Conservation (phyloP, 2,113 vertebrate species). For the Centropus bengalensis region DNA sequence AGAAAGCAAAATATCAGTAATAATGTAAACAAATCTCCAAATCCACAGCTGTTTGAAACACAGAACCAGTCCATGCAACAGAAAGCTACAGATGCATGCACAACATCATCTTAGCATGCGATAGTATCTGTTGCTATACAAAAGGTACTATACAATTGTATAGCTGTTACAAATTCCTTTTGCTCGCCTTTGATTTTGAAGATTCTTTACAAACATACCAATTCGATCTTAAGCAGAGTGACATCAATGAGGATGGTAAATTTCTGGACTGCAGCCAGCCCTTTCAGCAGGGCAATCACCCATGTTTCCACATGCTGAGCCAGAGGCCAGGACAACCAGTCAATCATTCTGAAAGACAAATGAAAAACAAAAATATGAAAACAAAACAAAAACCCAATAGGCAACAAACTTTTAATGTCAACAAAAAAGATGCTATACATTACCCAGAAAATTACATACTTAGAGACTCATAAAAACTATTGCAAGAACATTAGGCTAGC, state of each 20-base stretch:
- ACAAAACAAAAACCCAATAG: fast-evolving
- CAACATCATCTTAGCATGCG: not conserved
- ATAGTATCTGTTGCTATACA: not conserved
- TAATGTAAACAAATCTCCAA: not conserved
- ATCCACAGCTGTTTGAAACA: not conserved
- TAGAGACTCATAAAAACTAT: not conserved
- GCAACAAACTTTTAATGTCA: not conserved
- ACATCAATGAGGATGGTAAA: constrained; percentile 99
- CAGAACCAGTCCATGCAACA: not conserved
- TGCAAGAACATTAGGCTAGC: not conserved
- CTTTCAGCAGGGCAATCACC: constrained; percentile 95
- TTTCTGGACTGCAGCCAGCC: constrained; percentile 96
- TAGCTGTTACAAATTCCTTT: not conserved
- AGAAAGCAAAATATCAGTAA: not conserved
- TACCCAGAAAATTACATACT: not conserved
- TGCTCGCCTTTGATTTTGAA: not conserved
- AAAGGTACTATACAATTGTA: not conserved
- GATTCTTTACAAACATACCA: constrained; percentile 79
- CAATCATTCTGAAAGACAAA: constrained; percentile 91
- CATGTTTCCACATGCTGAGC: constrained; percentile 96
- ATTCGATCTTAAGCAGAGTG: constrained; percentile 95
- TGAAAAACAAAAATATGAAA: not conserved
- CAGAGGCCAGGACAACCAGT: constrained; percentile 98
- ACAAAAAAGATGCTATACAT: not conserved
- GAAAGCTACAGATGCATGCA: not conserved